phyloP scores from a whole-genome alignment of 2,113 vertebrate species.

The Cacatua alba region DNA sequence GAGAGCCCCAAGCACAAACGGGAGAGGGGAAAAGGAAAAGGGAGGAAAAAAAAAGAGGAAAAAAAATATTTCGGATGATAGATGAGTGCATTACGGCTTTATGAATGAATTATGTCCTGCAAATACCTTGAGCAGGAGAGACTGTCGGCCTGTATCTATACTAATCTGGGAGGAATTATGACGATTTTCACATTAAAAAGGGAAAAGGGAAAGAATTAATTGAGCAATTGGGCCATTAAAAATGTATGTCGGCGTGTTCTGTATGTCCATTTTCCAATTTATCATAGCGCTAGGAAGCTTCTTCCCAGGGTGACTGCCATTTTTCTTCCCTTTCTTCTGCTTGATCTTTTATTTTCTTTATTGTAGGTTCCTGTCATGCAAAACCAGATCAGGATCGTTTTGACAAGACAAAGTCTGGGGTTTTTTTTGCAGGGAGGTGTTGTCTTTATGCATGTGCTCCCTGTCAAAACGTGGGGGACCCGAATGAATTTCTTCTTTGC shows the following conservation, averaged over 20 bases:
- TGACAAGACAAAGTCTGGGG: conserved; percentile 70
- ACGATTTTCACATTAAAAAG: conserved; percentile 87
- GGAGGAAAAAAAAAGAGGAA: conserved; percentile 23
- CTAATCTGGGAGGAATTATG: conserved; percentile 96
- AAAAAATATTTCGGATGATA: conserved; percentile 83
- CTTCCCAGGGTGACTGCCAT: conserved; percentile 55
- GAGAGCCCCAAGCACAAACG: conserved; percentile 80
- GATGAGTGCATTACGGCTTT: conserved; percentile 92
- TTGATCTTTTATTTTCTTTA: conserved; percentile 64
- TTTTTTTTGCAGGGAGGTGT: conserved; percentile 57
- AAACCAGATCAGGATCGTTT: conserved; percentile 76
- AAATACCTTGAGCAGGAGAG: conserved; percentile 94
- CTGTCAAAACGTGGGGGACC: not conserved
- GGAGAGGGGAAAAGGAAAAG: conserved; percentile 72
- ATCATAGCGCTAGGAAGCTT: conserved; percentile 71
- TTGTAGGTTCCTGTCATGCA: conserved; percentile 60
- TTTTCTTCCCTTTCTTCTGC: conserved; percentile 54
- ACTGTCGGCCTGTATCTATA: conserved; percentile 88
- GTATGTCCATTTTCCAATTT: conserved; percentile 83
- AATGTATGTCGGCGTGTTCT: conserved; percentile 79
- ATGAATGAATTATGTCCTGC: conserved; percentile 97
- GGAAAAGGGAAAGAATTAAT: conserved; percentile 88
- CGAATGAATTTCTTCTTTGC: not conserved
- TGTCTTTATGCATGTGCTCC: conserved; percentile 26
- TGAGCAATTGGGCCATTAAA: conserved; percentile 89